Evolutionary conservation across 2,797 vertebrate species (phyloP).

Genomic region (Percopsis omiscomaycus): DNA sequence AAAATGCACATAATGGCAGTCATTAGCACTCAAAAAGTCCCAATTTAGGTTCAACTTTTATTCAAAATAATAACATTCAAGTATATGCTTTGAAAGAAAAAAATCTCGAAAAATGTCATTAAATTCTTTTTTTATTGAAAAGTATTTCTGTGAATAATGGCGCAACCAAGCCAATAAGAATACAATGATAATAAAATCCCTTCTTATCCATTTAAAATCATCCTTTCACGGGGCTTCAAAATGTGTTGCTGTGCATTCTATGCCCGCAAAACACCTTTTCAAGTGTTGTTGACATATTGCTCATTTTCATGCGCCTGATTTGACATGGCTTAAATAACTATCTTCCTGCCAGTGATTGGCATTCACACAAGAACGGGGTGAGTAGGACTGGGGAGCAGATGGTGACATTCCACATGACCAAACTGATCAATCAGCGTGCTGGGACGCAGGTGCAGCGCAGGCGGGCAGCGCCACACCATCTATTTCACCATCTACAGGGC

Average conservation of each 20-base stretch:
- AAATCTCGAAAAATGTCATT: too few relatives aligned
- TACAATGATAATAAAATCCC: not conserved
- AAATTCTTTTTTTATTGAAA: too few relatives aligned
- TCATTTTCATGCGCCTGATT: slow-evolving; percentile 73
- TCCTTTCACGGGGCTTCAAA: slow-evolving; percentile 37
- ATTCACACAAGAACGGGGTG: slow-evolving; percentile 72
- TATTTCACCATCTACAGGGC: slow-evolving; percentile 96
- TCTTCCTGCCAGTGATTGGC: slow-evolving; percentile 78
- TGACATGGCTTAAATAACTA: slow-evolving; percentile 79
- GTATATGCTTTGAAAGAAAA: not conserved
- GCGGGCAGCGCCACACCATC: slow-evolving; percentile 94
- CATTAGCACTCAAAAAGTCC: slow-evolving; percentile 6
- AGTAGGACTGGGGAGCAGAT: slow-evolving; percentile 91
- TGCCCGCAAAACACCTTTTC: slow-evolving; percentile 55
- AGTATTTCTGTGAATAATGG: too few relatives aligned
- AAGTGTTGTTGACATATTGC: slow-evolving; percentile 64
- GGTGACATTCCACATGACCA: slow-evolving; percentile 99
- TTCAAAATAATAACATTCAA: slow-evolving; percentile 3
- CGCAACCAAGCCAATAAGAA: too few relatives aligned
- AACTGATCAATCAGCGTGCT: slow-evolving; percentile 98
- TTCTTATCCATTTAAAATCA: slow-evolving; percentile 23
- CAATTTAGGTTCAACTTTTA: not conserved
- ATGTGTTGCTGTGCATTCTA: slow-evolving; percentile 65
- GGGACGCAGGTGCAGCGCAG: slow-evolving; percentile 98
- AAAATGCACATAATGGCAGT: not conserved